Evolutionary conservation across 2,888 invertebrate species (phyloP), one percentile per base, ranked within the genome.

Genomic region (Hypsopygia costalis): DNA sequence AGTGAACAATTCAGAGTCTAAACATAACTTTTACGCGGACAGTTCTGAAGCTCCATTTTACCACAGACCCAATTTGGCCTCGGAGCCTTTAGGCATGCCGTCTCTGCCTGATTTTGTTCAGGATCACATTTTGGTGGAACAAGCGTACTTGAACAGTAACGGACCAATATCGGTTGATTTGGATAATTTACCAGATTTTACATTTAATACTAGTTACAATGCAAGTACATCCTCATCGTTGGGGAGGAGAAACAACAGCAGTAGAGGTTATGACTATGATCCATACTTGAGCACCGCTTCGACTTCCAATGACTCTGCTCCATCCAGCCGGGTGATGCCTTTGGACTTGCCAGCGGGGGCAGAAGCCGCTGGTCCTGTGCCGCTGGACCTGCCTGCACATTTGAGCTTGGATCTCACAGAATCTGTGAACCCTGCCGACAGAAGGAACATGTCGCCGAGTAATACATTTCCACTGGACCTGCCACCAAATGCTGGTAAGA

Each of bases 41-140:
- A 74, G 59, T 69, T 61, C 74, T 34, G 81, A 82, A 20, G 72
- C 68, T 44, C 77, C 81, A 11, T 82, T 78, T 53, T 88, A 83
- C 59, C 81, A 83, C 47, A 70, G 86, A 56, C 85, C 85, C 8
- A 83, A 81, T 49, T 52, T 83, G 61, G 82, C 86, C 12, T 78
- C 82, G 0, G 88, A 88, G 59, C 86, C 87, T 9, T 53, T 86
- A 44, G 88, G 88, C 39, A 86, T 93, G 55, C 93, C 93, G 1
- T 93, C 93, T 6, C 71, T 95, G 52, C 96, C 96, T 0, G 96
- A 96, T 72, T 96, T 96, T 81, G 96, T 97, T 37, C 96, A 96
- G 71, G 96, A 96, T 77, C 96, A 96, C 77, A 91, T 96, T 74
- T 91, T 95, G 54, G 93, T 96, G 28, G 95, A 95, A 66, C 94